Base-by-base conservation (phyloP, 2,888 invertebrate genomes). In the Sesia apiformis region DNA sequence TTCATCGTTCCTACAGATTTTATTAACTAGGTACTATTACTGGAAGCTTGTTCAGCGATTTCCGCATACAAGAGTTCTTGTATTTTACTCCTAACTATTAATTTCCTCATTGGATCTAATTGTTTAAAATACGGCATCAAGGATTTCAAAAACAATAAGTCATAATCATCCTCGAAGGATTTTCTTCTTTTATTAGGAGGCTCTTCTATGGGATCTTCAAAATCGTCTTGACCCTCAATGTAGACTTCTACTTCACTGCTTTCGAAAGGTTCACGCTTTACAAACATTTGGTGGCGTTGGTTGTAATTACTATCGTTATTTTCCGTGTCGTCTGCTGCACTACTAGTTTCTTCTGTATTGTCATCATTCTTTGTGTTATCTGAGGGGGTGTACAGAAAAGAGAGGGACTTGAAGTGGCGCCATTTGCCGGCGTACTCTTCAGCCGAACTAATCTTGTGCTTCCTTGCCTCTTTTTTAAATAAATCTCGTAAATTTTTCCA, bases 401-500 rank as follows among this genome's bases (percentile, higher is more conserved):
- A 63, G 43, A 80, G 57, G 0, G 54, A 40, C 3, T 69, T 59
- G 55, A 74, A 81, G 57, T 73, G 68, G 0, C 66, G 63, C 83
- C 83, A 83, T 54, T 63, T 69, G 0, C 76, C 76, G 0, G 50
- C 42, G 58, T 80, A 80, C 0, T 69, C 58, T 0, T 67, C 69
- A 0, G 61, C 49, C 0, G 60, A 38, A 0, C 59, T 53, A 1
- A 60, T 46, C 3, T 61, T 58, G 40, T 52, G 56, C 54, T 65
- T 72, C 38, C 63, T 74, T 1, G 66, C 39, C 57, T 78, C 73
- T 42, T 69, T 69, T 46, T 66, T 72, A 58, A 72, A 81, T 3
- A 72, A 53, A 55, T 80, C 78, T 4, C 78, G 65, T 0, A 81
- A 62, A 52, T 70, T 76, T 58, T 79, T 81, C 82, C 82, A 82